Base-by-base conservation (phyloP, 1,140 invertebrate genomes). In the Branchinecta lynchi region DNA sequence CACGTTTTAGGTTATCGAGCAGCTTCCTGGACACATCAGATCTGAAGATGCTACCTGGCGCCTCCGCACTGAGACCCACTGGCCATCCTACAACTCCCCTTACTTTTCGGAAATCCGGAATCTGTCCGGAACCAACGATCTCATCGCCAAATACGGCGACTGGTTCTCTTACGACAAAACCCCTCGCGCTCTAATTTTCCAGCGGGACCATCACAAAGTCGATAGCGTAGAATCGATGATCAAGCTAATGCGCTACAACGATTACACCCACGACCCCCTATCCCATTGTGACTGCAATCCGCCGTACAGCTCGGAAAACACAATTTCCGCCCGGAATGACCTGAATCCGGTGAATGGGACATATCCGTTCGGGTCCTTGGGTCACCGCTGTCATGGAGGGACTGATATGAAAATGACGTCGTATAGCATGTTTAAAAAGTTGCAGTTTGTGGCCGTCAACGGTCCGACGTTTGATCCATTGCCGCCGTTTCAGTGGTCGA, bases 41-140 rank as follows among this genome's bases (percentile, higher is more conserved):
- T 80, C 81, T 7, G 80, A 81, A 43, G 91, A 96, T 78, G 79
- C 87, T 44, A 89, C 90, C 0, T 77, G 85, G 66, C 77, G 82
- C 0, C 82, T 96, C 32, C 75, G 82, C 3, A 79, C 84, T 44
- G 83, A 85, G 69, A 81, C 83, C 0, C 92, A 88, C 73, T 88
- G 90, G 84, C 83, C 88, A 67, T 87, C 85, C 67, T 89, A 89
- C 75, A 93, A 93, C 73, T 79, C 87, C 72, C 88, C 92, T 45
- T 87, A 86, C 75, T 89, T 86, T 76, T 77, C 83, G 69, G 84
- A 87, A 72, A 84, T 87, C 76, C 80, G 81, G 77, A 78, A 85
- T 76, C 76, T 82, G n/a, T 83, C 84, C 75, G 82, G 83, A 12
- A 73, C 80, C 5, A 78, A 78, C 45, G 81, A 80, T 68, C 78